Evolutionary conservation across 2,113 vertebrate genomes (phyloP), one percentile per base, ranked within the genome.

Genomic region (Toxostoma redivivum): DNA sequence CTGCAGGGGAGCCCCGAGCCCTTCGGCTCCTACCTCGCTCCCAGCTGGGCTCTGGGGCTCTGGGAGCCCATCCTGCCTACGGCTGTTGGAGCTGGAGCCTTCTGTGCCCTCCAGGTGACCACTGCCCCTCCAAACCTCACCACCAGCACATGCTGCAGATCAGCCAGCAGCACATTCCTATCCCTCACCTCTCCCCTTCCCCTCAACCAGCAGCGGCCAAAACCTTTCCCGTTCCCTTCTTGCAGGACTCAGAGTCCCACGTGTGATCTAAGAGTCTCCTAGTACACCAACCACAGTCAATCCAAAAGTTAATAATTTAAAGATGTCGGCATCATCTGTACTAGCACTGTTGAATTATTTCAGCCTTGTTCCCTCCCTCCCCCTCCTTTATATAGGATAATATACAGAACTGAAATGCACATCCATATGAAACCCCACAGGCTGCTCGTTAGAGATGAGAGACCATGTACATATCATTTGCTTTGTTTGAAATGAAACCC

Each of bases 371-470:
- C 95, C 97, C 96, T 92, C 90, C 90, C 94, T 95, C 96, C 97
- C 97, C 94, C 97, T 97, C 97, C 12, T n/a, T 97, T 97, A 98
- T 97, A 98, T 88, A 96, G 97, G 96, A 97, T 97, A 98, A 97
- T 97, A 98, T 98, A 98, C 97, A 98, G 97, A 98, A 98, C 97
- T 98, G 96, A 98, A 98, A 98, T 97, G 97, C 98, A 98, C 98
- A 98, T 97, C 97, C 96, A 94, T 97, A 97, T 94, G 97, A 96
- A 98, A 97, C 93, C 96, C 95, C 97, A 97, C 81, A 94, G 97
- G 97, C 96, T 97, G 98, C 97, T 97, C 82, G 91, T 96, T 88
- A 71, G 95, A 72, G 90, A 95, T 96, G 97, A 97, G 94, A 98
- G 98, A 97, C 97, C 97, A 96, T 94, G 95, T 96, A 96, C 94